These are phyloP conservation scores for Exaiptasia diaphana DNA, from an alignment of 64 coral and sea anemone species.

Conservation along the genomic window DNA sequence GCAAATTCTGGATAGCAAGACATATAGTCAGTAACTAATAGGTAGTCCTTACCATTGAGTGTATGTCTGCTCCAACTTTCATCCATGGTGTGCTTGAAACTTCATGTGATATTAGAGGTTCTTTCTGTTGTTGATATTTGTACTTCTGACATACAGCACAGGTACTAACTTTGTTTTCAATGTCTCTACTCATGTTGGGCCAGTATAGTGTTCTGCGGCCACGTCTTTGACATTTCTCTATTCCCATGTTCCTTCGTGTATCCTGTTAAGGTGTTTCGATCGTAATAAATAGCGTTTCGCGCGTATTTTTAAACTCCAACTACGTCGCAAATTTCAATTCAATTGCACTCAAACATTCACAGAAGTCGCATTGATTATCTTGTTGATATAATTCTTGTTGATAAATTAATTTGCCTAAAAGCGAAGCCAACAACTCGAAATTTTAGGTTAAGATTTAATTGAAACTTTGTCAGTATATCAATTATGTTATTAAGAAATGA, in stretches of 20 bases:
- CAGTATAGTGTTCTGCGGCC: constrained; percentile 21
- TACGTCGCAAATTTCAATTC: no score
- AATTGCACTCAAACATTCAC: no score
- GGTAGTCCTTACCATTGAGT: constrained; percentile 23
- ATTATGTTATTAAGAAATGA: no score
- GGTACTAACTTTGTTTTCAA: constrained; percentile 7
- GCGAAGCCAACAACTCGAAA: no score
- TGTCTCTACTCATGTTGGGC: constrained; percentile 10
- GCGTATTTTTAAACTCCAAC: background rate
- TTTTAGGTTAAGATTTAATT: no score
- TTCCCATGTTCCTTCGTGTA: constrained; percentile 53
- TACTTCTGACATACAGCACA: constrained; percentile 25
- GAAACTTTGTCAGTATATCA: no score
- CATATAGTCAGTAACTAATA: constrained; percentile 27
- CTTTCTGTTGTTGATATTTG: constrained; percentile 1
- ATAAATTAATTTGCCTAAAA: no score
- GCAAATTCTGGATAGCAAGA: background rate
- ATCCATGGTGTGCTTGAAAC: no score
- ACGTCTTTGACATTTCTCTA: constrained; percentile 48
- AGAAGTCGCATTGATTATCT: no score
- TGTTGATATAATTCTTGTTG: no score
- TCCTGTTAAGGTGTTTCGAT: background rate
- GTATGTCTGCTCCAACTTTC: constrained; percentile 40
- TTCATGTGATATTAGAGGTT: background rate
- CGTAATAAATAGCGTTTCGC: background rate